Percentiles rank a stretch among this genome's conserved stretches.
These are phyloP conservation scores for Dryococelus australis DNA, from an alignment of 2,888 invertebrate species.

Conservation along the genomic window DNA sequence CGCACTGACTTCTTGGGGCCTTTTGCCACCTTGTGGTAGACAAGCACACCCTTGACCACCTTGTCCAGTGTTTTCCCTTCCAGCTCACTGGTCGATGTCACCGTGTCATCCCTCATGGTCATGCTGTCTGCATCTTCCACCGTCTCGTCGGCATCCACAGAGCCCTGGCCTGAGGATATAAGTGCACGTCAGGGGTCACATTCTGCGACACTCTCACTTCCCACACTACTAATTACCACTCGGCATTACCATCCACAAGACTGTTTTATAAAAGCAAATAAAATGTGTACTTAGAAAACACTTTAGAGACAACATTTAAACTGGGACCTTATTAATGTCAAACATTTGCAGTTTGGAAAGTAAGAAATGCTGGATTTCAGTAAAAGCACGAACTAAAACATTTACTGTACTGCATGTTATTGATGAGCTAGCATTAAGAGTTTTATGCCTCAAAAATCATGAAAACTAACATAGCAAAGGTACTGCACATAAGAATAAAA, in stretches of 20 bases:
- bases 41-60: constrained; percentile 70
- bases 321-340: too few relatives aligned
- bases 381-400: too few relatives aligned
- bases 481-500: too few relatives aligned
- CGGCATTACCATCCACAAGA: too few relatives aligned
- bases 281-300: background rate
- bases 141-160: constrained; percentile 19
- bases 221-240: background rate
- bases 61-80: constrained; percentile 6
- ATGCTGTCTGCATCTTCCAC: constrained; percentile 20
- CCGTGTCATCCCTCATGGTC: constrained; percentile 32
- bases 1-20: constrained; percentile 81
- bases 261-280: too few relatives aligned
- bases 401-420: too few relatives aligned
- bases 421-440: too few relatives aligned
- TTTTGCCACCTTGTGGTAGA: constrained; percentile 72
- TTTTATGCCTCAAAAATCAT: too few relatives aligned
- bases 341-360: too few relatives aligned
- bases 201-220: background rate
- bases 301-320: too few relatives aligned
- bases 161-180: background rate
- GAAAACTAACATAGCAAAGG: too few relatives aligned
- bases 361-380: too few relatives aligned
- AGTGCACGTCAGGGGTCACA: background rate
- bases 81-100: background rate